These are phyloP conservation scores for Peribatodes rhomboidaria DNA, from an alignment of 2,888 invertebrate species.

Conservation along the genomic window DNA sequence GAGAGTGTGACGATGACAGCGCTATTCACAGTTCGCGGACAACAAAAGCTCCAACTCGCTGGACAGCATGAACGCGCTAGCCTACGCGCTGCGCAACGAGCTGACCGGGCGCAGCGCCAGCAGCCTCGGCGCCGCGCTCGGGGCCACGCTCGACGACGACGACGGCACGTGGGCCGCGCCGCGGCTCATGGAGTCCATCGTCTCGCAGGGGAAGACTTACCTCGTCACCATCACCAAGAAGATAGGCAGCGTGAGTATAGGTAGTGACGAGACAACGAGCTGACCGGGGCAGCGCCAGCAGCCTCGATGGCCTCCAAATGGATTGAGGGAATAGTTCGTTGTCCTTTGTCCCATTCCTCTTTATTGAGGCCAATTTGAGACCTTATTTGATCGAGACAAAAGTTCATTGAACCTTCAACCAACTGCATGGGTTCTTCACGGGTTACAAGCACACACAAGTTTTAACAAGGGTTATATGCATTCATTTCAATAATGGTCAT, in stretches of 20 bases:
- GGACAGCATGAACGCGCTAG: constrained; percentile 67
- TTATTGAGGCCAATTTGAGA: no score
- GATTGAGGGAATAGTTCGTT: background rate
- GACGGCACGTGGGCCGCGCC: constrained; percentile 64
- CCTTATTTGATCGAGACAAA: no score
- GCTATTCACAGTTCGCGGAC: constrained; percentile 62
- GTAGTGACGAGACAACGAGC: background rate
- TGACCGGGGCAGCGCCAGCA: no score
- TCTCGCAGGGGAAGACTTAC: constrained; percentile 77
- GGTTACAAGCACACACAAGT: no score
- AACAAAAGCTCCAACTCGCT: constrained; percentile 70
- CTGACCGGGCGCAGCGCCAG: constrained; percentile 51
- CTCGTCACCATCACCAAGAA: constrained; percentile 77
- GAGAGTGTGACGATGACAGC: no score
- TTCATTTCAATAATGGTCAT: no score
- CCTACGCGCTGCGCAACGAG: constrained; percentile 62
- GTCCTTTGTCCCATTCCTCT: background rate
- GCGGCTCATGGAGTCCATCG: constrained; percentile 79
- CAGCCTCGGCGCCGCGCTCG: constrained; percentile 48
- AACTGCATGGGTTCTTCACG: no score
- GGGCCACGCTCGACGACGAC: constrained; percentile 50
- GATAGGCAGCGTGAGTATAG: constrained; percentile 74
- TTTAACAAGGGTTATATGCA: no score
- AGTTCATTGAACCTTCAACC: no score
- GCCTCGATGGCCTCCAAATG: no score